phyloP scores from a whole-genome alignment of 2,797 vertebrate genomes.

The Adrianichthys oophorus region DNA sequence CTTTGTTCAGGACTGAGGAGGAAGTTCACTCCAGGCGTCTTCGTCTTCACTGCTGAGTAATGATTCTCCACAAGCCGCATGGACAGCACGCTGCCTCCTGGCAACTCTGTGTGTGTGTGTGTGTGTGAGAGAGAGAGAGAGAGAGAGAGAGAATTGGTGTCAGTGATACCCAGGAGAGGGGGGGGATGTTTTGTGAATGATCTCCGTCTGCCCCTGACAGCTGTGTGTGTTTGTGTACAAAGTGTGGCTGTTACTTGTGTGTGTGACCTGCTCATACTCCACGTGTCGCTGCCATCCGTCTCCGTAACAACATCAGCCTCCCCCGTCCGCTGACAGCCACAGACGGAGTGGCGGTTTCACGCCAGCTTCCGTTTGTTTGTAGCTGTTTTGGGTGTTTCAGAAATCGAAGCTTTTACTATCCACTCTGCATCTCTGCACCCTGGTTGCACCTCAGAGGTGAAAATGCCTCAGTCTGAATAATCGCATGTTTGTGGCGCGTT shows the following conservation, averaged over 20 bases:
- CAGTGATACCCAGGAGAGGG: slow-evolving; percentile 74
- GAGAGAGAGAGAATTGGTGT: slow-evolving; percentile 68
- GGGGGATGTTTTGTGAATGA: slow-evolving; percentile 78
- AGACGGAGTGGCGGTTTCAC: slow-evolving; percentile 1
- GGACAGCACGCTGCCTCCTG: slow-evolving; percentile 74
- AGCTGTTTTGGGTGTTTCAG: neutral
- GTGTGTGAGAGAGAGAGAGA: slow-evolving; percentile 34
- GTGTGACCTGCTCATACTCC: slow-evolving; percentile 66
- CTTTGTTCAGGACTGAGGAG: slow-evolving; percentile 10
- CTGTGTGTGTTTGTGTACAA: slow-evolving; percentile 76
- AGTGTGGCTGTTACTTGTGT: slow-evolving; percentile 54
- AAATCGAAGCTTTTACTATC: neutral
- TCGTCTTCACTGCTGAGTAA: slow-evolving; percentile 79
- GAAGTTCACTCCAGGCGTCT: slow-evolving; percentile 61
- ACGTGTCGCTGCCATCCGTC: slow-evolving; percentile 61
- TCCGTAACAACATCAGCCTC: slow-evolving; percentile 34
- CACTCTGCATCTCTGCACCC: neutral
- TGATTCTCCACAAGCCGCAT: slow-evolving; percentile 78
- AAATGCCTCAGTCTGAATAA: slow-evolving; percentile 25
- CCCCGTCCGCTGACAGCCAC: slow-evolving; percentile 25
- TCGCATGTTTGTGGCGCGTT: slow-evolving; percentile 7
- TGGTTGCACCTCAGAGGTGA: neutral
- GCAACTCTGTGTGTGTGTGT: slow-evolving; percentile 52
- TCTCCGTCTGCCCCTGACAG: slow-evolving; percentile 78
- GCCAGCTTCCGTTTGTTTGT: slow-evolving; percentile 2